Conservation (phyloP, 2,888 invertebrate genomes). For the Apamea crenata region DNA sequence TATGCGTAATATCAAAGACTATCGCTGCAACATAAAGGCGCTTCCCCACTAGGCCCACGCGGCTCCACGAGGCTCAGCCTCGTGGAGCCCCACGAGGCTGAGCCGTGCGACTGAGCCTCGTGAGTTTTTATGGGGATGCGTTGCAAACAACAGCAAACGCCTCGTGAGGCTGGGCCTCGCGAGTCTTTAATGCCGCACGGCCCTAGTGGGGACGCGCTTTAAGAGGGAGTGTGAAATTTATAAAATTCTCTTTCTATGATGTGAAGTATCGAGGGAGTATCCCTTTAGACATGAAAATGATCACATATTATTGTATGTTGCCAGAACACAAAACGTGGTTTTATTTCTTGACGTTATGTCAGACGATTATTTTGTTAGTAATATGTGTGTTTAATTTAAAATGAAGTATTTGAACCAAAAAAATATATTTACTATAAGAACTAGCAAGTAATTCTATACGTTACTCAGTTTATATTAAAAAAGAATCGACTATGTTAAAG, state of each 20-base stretch:
- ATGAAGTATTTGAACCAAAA: neutral
- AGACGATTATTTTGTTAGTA: neutral
- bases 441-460: neutral
- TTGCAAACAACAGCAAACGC: no score
- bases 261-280: neutral
- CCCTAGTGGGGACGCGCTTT: neutral
- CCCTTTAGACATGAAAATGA: neutral
- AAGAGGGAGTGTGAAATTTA: neutral
- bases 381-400: neutral
- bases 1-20: neutral
- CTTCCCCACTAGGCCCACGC: no score
- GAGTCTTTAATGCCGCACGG: neutral
- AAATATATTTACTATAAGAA: neutral
- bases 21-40: neutral
- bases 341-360: neutral
- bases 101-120: neutral
- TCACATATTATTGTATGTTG: neutral
- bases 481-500: constrained; percentile 41
- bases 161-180: no score
- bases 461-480: neutral
- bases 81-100: no score
- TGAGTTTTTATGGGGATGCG: no score
- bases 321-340: neutral
- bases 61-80: no score
- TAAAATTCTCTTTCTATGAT: no score